Evolutionary conservation across 1,140 invertebrate species (phyloP).

Genomic region (Agrypnia vestita): DNA sequence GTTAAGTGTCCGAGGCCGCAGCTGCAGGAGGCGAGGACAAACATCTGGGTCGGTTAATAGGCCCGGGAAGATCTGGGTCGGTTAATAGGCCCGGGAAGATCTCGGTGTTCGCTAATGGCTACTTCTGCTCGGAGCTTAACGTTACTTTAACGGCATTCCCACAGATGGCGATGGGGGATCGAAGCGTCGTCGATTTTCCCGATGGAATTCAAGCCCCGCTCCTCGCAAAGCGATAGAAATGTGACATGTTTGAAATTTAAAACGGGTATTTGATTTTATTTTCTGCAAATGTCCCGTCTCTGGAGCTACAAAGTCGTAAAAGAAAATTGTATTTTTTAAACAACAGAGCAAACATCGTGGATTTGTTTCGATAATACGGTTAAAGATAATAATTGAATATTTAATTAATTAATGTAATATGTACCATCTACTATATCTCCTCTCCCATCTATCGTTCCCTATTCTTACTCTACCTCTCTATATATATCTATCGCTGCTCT

Average conservation of each 20-base stretch:
- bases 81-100: neutral
- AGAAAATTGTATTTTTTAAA: too few species aligned
- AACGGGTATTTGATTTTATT: neutral
- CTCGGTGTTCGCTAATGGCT: conserved; percentile 2
- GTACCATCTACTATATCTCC: too few species aligned
- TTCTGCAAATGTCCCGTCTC: neutral
- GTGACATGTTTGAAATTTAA: neutral
- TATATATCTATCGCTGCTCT: too few species aligned
- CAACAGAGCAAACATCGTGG: too few species aligned
- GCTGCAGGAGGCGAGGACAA: neutral
- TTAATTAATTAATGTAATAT: too few species aligned
- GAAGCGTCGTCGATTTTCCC: neutral
- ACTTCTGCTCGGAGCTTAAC: neutral
- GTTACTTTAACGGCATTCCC: neutral
- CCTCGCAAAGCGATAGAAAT: neutral
- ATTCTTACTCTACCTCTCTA: too few species aligned
- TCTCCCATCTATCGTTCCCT: too few species aligned
- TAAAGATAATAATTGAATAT: too few species aligned
- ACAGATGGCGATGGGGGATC: conserved; percentile 10
- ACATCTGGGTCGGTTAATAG: neutral
- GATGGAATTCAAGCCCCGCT: conserved; percentile 23
- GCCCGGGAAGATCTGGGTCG: too few species aligned
- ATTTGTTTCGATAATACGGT: too few species aligned
- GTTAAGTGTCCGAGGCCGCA: neutral
- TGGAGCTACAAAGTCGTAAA: too few species aligned